Percentiles rank a stretch among this genome's conserved stretches.
phyloP scores from a whole-genome alignment of 2,113 vertebrate genomes.

The Erythrocercus mccallii region DNA sequence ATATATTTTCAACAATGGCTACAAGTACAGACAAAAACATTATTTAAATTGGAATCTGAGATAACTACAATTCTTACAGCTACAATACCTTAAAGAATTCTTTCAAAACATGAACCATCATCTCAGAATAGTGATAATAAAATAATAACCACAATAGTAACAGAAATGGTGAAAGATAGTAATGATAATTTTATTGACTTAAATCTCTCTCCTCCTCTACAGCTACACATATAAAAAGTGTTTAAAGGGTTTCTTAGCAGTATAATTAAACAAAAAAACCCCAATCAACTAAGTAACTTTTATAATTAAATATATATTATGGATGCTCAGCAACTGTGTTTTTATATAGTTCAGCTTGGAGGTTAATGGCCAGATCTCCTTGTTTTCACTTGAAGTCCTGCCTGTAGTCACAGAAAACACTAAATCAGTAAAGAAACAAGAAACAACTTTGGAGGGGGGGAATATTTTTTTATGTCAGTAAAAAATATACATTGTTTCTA shows the following conservation, averaged over 20 bases:
- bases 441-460: too few relatives aligned
- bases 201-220: background rate
- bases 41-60: background rate
- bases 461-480: too few relatives aligned
- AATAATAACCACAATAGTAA: background rate
- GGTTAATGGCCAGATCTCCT: background rate
- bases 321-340: background rate
- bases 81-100: background rate
- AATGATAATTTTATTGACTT: background rate
- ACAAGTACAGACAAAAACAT: background rate
- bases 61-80: background rate
- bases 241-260: background rate
- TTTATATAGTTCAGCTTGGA: background rate
- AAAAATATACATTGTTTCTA: background rate
- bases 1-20: background rate
- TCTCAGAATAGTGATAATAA: background rate
- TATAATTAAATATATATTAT: background rate
- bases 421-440: background rate
- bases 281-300: background rate
- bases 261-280: background rate
- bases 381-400: background rate
- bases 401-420: background rate
- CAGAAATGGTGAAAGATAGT: background rate
- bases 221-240: background rate
- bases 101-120: background rate